Base-by-base conservation (phyloP, 2,797 vertebrate species). In the Lacerta bilineata region DNA sequence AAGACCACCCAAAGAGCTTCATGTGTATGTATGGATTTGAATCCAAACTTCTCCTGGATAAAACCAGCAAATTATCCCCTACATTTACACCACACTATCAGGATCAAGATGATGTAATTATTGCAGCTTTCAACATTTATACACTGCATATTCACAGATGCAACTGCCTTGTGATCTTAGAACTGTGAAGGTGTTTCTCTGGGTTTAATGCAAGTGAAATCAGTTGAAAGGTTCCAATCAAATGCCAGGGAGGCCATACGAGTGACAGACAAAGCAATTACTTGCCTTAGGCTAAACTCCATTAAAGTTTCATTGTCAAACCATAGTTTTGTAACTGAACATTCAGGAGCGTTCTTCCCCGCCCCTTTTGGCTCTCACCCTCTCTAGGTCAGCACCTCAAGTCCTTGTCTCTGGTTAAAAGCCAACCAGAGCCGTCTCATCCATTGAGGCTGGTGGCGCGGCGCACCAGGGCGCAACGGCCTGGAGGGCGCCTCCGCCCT, bases 241-340 rank as follows among this genome's bases (percentile, higher is more conserved):
- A 78, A 36, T 90, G 76, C 83, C 91, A 87, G 76, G 90, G 59
- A 71, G 90, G 77, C 55, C 92, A 90, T 88, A 80, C 29, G 80
- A 77, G n/a, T 39, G 74, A 2, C 23, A 15, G 43, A 17, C 1
- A 55, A 69, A 25, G 36, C 4, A 33, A 39, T 17, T 78, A 80
- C 90, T 85, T 90, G 87, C 64, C 86, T 55, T 39, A 78, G 55
- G 84, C 46, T 43, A 36, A 91, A 92, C 9, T 55, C 50, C 50
- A 55, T 55, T 55, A 55, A 55, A 55, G 20, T 59, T 23, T 25
- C 13, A 64, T 33, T 80, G 46, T 6, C 36, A 39, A 80, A 80
- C 59, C 79, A 64, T 64, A 11, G 10, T 80, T 64, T 64, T 64
- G 50, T 55, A 55, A 55, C 50, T 55, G 50, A 55, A 80, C 8